phyloP scores from a whole-genome alignment of 2,888 invertebrate genomes.

The Napeogenes sylphis region DNA sequence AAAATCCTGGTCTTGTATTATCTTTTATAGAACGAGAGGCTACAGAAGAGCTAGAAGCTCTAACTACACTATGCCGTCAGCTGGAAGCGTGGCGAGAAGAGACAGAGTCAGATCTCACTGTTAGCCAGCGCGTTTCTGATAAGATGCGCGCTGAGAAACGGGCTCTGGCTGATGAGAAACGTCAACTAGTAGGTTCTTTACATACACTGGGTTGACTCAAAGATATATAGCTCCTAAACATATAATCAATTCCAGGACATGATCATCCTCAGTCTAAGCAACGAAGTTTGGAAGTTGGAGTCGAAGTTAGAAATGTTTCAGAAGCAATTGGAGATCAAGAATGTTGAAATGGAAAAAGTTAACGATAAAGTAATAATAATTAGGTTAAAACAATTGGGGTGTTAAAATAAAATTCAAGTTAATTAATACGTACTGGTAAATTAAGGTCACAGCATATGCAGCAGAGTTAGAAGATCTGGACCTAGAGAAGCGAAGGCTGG shows the following conservation, averaged over 20 bases:
- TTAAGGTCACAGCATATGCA: slow-evolving; percentile 81
- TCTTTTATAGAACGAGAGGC: slow-evolving; percentile 69
- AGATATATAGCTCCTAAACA: no score
- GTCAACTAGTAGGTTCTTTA: slow-evolving; percentile 64
- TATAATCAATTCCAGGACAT: slow-evolving; percentile 69
- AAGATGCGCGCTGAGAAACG: slow-evolving; percentile 79
- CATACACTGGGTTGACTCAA: no score
- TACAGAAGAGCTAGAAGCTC: slow-evolving; percentile 76
- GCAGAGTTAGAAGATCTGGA: slow-evolving; percentile 85
- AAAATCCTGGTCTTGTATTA: neutral
- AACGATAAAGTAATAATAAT: slow-evolving; percentile 56
- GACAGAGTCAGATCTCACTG: slow-evolving; percentile 78
- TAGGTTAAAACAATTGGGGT: neutral
- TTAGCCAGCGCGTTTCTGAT: slow-evolving; percentile 81
- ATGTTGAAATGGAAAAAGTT: slow-evolving; percentile 77
- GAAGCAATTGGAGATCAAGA: slow-evolving; percentile 82
- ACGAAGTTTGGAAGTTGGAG: slow-evolving; percentile 84
- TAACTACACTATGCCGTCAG: slow-evolving; percentile 75
- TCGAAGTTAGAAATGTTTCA: slow-evolving; percentile 80
- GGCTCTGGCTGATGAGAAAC: slow-evolving; percentile 75
- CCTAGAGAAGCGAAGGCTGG: slow-evolving; percentile 82
- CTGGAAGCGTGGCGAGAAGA: slow-evolving; percentile 80
- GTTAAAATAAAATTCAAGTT: neutral
- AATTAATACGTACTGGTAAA: neutral
- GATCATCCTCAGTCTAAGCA: slow-evolving; percentile 81